Evolutionary conservation across 2,888 invertebrate species (phyloP), one percentile per base, ranked within the genome.

Genomic region (Morinoia aosen): DNA sequence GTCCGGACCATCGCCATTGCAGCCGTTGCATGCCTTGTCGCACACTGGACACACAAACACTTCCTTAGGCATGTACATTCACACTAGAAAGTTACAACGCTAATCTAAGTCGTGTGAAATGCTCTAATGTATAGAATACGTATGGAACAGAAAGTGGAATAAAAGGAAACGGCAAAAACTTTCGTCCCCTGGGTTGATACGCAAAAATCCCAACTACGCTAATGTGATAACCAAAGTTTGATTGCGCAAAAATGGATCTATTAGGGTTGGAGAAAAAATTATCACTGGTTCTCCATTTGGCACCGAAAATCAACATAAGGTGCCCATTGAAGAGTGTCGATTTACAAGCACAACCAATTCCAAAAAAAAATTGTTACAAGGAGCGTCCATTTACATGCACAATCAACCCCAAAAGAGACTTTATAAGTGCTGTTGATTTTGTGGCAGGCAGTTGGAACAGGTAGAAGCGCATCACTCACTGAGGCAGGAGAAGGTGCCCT

Each of bases 1-100:
- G 97, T 99, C 99, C 0, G 99, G 98, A 0, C 99, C 99, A 97
- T 99, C 99, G 0, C 99, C 99, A 95, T 98, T 98, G 97, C 99
- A 99, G 0, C 98, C 98, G 94, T 98, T 97, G 97, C 99, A 99
- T 0, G 99, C 98, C 97, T 98, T 98, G 97, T 99, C 99, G 97
- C 99, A 99, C 95, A 98, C 98, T 97, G 96, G 12, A 16, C 76
- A 76, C 76, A 33, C 40, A 91, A 91, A 76, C 76, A 91, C 91
- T 16, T 91, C 2, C 40, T n/a, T 40, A 56, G 19, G 40, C 91
- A 91, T 11, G 91, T 48, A 91, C 57, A 40, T 2, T 57, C 48
- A 10, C 57, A 8, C 0, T 91, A 40, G 48, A 14, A 56, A 91
- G 91, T 8, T 56, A 91, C 40, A 19, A 91, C 91, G 19, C 33